Evolutionary conservation across 2,113 vertebrate species (phyloP).

Genomic region (Microcebus lehilahytsara): DNA sequence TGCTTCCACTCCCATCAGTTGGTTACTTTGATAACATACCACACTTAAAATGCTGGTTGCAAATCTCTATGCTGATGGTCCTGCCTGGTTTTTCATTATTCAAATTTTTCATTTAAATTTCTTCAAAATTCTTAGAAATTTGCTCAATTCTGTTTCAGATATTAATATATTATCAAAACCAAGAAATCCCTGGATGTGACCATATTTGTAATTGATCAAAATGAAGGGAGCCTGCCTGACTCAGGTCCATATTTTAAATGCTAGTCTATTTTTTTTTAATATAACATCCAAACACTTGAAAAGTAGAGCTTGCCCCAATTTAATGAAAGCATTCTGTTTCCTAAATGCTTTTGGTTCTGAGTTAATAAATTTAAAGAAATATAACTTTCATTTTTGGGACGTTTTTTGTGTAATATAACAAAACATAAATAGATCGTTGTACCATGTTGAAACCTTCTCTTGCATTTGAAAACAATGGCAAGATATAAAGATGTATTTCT

Average conservation of each 20-base stretch:
- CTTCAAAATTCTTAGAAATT: conserved; percentile 2
- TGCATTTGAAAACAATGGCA: not conserved
- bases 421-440: not conserved
- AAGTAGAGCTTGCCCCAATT: not conserved
- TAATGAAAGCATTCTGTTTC: not conserved
- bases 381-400: not conserved
- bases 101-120: not conserved
- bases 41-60: not conserved
- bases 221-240: not conserved
- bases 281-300: not conserved
- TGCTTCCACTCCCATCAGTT: not conserved
- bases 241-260: not conserved
- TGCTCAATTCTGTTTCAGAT: not conserved
- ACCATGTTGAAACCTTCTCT: not conserved
- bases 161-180: not conserved
- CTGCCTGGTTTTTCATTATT: not conserved
- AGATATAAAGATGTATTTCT: not conserved
- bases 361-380: not conserved
- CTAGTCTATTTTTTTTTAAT: not conserved
- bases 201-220: not conserved
- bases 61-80: not conserved
- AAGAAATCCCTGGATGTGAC: not conserved
- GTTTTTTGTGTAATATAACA: not conserved
- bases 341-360: not conserved
- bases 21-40: not conserved